Percentiles rank a stretch among this genome's conserved stretches.
Conservation (phyloP, 2,797 vertebrate genomes). For the Hoplostethus mediterraneus region DNA sequence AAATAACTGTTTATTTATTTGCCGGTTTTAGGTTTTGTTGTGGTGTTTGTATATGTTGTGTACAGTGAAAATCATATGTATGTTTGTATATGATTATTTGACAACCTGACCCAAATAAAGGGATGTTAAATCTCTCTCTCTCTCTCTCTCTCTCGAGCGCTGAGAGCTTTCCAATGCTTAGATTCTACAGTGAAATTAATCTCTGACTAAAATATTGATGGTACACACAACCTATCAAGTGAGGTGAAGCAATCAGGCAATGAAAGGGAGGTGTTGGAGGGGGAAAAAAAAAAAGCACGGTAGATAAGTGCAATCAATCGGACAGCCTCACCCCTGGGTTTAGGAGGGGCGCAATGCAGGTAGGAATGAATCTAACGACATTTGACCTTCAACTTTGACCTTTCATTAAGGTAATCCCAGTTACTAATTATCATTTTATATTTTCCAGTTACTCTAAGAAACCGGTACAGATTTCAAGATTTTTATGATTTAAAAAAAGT, state of each 20-base stretch:
- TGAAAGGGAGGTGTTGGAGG: conserved; percentile 40
- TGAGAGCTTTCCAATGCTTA: conserved; percentile 71
- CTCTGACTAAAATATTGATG: conserved; percentile 83
- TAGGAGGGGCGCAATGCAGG: conserved; percentile 21
- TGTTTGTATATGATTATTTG: too few species aligned
- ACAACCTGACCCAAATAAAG: too few species aligned
- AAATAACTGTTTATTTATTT: too few species aligned
- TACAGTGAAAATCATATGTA: too few species aligned
- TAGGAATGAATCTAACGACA: conserved; percentile 49
- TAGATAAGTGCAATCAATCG: conserved; percentile 81
- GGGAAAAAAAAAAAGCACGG: conserved; percentile 6
- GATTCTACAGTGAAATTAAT: conserved; percentile 81
- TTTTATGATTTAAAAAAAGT: conserved; percentile 49
- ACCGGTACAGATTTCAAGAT: conserved; percentile 47
- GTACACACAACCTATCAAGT: conserved; percentile 68
- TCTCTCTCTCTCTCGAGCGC: too few species aligned
- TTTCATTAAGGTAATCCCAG: conserved; percentile 62
- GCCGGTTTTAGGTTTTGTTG: too few species aligned
- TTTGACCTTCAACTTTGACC: conserved; percentile 65
- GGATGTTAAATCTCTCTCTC: too few species aligned
- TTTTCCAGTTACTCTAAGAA: neutral
- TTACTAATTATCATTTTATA: neutral
- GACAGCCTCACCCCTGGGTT: conserved; percentile 57
- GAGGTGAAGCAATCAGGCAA: conserved; percentile 73
- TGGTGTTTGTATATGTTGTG: too few species aligned